Percentiles rank a stretch among this genome's conserved stretches.
Conservation (phyloP, 2,797 vertebrate species). For the Melopsittacus undulatus region DNA sequence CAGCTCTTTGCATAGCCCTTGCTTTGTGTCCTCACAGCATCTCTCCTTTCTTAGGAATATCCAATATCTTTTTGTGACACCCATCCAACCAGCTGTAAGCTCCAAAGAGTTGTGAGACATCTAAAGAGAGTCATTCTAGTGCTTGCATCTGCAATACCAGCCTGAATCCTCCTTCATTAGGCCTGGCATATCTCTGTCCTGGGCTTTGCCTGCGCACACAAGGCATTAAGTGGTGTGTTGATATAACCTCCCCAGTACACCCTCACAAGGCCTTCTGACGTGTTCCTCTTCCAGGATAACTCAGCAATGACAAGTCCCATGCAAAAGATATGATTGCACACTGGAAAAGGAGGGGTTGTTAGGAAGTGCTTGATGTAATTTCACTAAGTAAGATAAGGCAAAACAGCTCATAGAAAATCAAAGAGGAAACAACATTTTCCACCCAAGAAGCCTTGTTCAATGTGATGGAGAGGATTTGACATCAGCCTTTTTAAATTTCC, state of each 20-base stretch:
- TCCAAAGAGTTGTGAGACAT: background rate
- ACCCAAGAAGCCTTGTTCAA: background rate
- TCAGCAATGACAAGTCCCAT: background rate
- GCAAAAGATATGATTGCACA: background rate
- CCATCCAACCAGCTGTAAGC: background rate
- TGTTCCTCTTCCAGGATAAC: background rate
- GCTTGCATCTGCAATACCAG: background rate
- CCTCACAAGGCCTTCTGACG: background rate
- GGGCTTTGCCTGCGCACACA: background rate
- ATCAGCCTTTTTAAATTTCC: background rate
- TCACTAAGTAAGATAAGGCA: background rate
- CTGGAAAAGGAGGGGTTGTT: background rate
- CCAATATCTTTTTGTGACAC: background rate
- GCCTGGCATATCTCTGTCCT: background rate
- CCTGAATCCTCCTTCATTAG: background rate
- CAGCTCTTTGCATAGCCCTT: background rate
- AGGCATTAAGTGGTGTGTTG: background rate
- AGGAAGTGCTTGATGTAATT: background rate
- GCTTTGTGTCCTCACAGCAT: background rate
- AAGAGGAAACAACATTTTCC: background rate
- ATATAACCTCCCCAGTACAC: background rate
- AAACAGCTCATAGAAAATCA: background rate
- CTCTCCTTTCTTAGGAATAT: background rate
- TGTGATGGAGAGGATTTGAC: background rate
- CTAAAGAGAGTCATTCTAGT: background rate